Evolutionary conservation across 2,113 vertebrate species (phyloP), one percentile per base, ranked within the genome.

Genomic region (Xenus cinereus): DNA sequence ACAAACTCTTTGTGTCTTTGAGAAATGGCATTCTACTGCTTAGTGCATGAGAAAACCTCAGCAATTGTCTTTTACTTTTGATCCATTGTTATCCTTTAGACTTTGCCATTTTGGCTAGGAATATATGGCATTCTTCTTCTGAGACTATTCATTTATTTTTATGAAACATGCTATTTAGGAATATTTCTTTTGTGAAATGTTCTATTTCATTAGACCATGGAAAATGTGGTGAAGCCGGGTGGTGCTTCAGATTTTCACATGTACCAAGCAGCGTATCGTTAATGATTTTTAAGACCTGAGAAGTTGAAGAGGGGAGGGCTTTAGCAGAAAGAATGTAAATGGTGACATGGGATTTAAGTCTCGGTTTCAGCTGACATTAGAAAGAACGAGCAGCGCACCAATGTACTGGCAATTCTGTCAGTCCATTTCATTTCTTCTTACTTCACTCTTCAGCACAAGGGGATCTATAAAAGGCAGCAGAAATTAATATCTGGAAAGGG

Each of bases 401-500:
- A 43, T 51, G 30, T 93, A 54, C 79, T 3, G 6, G 54, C 88
- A 77, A 24, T 88, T 88, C 37, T 84, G 32, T 90, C 46, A 63
- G n/a, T 66, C 59, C 37, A 7, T 92, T 93, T 88, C 10, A 83
- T 80, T 90, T 80, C 86, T 64, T 83, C 60, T 86, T 85, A 18
- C 59, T 80, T 92, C 18, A 35, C 83, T 54, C 92, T 89, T 77
- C 37, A 86, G 22, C 72, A 72, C 28, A 76, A 77, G 18, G 26
- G 20, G 28, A 33, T 80, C 60, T 84, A 4, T 73, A 80, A 82
- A 91, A 84, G 20, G 62, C 11, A 46, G 32, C n/a, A 92, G 83
- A 88, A 93, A 81, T 81, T 5, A 45, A 16, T 92, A 69, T 71
- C 83, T 95, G 83, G 73, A 93, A 92, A 74, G 92, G 93, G 86